Base-by-base conservation (phyloP, 1,140 invertebrate species). In the Pseudomyrmex flavicornis region DNA sequence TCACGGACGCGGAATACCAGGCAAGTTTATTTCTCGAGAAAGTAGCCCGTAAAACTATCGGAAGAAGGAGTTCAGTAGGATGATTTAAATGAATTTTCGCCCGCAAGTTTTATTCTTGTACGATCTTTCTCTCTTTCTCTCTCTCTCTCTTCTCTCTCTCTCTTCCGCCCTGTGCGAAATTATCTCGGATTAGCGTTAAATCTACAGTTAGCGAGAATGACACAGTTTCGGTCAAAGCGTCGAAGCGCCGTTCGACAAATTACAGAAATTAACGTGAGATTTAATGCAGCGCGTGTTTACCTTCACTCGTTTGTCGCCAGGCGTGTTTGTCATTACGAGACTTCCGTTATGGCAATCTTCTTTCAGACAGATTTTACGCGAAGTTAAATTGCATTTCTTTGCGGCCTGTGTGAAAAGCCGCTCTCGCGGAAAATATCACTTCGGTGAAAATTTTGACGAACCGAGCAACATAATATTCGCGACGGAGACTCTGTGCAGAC, bases 61-160 rank as follows among this genome's bases (percentile, higher is more conserved):
- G 50, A 79, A 17, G 15, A 69, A 69, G 63, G 52, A 79, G 35
- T 58, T 77, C 52, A 77, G 13, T 77, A 77, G 75, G 52, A 68
- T 77, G 75, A 68, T 46, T 68, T 44, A 20, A 35, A 77, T 46
- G n/a, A 68, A 77, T 77, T 72, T 13, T 69, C 66, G 26, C 63
- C n/a, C 5, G 35, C 10, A 56, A 56, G 26, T 72, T 58, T 72
- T 58, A 44, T 44, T 54, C 44, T 12, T 54, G 69, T 58, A n/a
- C 26, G 48, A 76, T 22, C 52, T 7, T 35, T 0, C 46, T 8
- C 10, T 50, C 46, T 63, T 5, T 35, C 35, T 35, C 26, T 35
- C 35, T 35, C 26, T 35, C 35, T 17, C 26, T 35, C 35, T 35
- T 35, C 26, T 35, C 35, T 17, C 26, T 35, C 35, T 35, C 35